These are phyloP conservation scores for Sphenopsis melanotis DNA, from an alignment of 2,797 vertebrate genomes.

Conservation along the genomic window DNA sequence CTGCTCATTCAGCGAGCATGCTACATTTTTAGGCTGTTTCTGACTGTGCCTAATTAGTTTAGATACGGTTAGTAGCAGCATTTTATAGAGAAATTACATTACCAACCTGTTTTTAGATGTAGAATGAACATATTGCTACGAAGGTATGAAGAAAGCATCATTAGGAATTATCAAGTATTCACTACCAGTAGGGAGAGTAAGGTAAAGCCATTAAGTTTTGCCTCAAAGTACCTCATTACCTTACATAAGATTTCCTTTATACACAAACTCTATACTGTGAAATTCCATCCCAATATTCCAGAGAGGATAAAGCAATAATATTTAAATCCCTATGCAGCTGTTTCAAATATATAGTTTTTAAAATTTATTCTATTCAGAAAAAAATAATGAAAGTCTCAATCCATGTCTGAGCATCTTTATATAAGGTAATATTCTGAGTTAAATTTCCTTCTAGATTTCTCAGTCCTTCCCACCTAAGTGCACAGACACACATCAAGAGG, in stretches of 20 bases:
- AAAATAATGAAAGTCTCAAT: background rate
- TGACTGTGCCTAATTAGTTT: constrained; percentile 62
- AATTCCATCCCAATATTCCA: background rate
- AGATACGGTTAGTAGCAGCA: constrained; percentile 40
- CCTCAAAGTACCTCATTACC: constrained; percentile 20
- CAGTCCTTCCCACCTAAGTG: background rate
- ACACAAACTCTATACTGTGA: background rate
- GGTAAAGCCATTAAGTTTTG: constrained; percentile 37
- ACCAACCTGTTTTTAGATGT: constrained; percentile 2
- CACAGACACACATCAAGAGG: background rate
- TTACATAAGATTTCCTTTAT: background rate
- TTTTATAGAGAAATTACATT: constrained; percentile 52
- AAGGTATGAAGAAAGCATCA: constrained; percentile 27
- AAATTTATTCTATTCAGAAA: background rate
- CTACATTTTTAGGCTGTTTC: constrained; percentile 43
- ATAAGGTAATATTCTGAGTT: background rate
- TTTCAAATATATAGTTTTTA: background rate
- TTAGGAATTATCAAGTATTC: constrained; percentile 43
- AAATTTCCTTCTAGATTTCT: background rate
- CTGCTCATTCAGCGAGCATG: constrained; percentile 42
- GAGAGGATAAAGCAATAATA: background rate
- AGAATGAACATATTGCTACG: constrained; percentile 2
- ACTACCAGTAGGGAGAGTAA: background rate
- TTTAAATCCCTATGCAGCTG: background rate
- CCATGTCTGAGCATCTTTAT: background rate